Conservation (phyloP, 2,797 vertebrate genomes). For the Pempheris klunzingeri region DNA sequence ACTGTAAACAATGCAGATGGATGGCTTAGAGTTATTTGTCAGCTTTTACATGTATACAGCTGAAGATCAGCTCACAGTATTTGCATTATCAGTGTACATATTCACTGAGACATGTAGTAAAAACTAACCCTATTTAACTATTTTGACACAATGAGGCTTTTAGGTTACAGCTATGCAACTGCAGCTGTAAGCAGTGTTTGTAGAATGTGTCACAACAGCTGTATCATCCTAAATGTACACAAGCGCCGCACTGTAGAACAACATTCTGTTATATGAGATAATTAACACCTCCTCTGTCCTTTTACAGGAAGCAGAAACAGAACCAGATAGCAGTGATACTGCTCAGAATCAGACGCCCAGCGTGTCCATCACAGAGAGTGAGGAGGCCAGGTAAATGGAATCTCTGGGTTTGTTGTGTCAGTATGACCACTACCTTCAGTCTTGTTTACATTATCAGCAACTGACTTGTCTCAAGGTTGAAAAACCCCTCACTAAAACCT, state of each 20-base stretch:
- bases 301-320: constrained; percentile 67
- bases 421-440: too few relatives aligned
- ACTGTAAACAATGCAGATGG: not conserved
- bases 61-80: not conserved
- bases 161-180: not conserved
- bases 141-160: not conserved
- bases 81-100: constrained; percentile 12
- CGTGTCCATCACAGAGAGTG: constrained; percentile 41
- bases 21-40: constrained; percentile 30
- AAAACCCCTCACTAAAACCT: not conserved
- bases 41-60: constrained; percentile 3
- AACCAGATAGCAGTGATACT: constrained; percentile 36
- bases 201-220: constrained; percentile 16
- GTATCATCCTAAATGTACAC: not conserved
- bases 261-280: constrained; percentile 15
- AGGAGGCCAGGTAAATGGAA: constrained; percentile 75
- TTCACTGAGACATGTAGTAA: not conserved
- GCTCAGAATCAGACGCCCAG: constrained; percentile 32
- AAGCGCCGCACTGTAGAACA: not conserved
- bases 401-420: not conserved
- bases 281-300: constrained; percentile 3
- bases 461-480: not conserved
- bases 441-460: not conserved
- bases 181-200: not conserved
- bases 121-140: not conserved